Conservation (phyloP, 2,113 vertebrate genomes). For the Etheostoma cragini region DNA sequence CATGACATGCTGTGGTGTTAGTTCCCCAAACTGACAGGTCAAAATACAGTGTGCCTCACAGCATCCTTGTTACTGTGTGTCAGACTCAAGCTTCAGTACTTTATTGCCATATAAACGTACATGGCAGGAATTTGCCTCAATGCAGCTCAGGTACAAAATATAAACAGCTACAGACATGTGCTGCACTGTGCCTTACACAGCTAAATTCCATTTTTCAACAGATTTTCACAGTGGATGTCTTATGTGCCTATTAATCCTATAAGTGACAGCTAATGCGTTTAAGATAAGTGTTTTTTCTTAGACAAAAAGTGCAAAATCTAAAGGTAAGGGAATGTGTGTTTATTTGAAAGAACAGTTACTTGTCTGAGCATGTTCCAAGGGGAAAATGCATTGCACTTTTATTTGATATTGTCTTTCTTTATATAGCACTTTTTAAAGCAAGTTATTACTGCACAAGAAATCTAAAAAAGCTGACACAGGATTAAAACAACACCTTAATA, state of each 20-base stretch:
- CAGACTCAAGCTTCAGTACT: constrained; percentile 36
- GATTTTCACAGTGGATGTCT: not conserved
- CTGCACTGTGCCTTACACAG: not conserved
- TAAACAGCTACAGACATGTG: constrained; percentile 30
- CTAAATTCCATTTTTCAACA: not conserved
- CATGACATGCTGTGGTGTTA: constrained; percentile 33
- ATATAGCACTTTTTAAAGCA: not conserved
- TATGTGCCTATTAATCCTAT: not conserved
- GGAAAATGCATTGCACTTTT: not conserved
- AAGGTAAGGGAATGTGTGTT: not conserved
- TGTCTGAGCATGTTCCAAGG: not conserved
- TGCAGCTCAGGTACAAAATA: constrained; percentile 29
- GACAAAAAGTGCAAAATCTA: not conserved
- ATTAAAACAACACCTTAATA: not conserved
- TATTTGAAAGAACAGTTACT: not conserved
- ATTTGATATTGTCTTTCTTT: too few species aligned
- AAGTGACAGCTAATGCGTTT: not conserved
- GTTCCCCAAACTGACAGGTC: constrained; percentile 52
- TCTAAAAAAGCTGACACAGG: not conserved
- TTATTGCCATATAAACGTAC: constrained; percentile 42
- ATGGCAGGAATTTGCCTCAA: constrained; percentile 24
- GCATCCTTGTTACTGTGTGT: constrained; percentile 33
- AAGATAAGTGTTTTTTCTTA: not conserved
- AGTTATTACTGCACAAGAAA: not conserved
- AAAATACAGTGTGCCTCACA: constrained; percentile 46